phyloP scores from a whole-genome alignment of 2,113 vertebrate genomes.

The Cyanoderma ruficeps region DNA sequence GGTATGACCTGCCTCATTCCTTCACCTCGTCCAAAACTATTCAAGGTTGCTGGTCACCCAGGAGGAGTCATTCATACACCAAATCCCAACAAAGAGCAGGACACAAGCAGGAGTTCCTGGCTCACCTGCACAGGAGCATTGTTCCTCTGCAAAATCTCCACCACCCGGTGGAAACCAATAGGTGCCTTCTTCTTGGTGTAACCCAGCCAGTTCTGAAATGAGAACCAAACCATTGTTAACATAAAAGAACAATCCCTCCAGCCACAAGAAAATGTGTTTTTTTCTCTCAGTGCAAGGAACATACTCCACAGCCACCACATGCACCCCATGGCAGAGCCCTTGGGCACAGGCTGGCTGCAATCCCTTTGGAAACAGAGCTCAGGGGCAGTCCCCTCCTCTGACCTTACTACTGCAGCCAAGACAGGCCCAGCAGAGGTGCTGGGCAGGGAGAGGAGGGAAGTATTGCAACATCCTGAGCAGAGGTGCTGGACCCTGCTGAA shows the following conservation, averaged over 20 bases:
- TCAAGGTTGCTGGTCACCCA: not conserved
- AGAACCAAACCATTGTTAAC: not conserved
- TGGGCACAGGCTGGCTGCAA: not conserved
- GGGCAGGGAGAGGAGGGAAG: not conserved
- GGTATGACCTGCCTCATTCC: not conserved
- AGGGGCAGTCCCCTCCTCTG: not conserved
- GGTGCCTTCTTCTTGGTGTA: constrained; percentile 91
- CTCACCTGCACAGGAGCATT: constrained; percentile 87
- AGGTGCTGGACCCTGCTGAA: not conserved
- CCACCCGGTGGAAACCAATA: constrained; percentile 89
- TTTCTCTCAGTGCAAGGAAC: not conserved
- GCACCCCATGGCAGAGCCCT: not conserved
- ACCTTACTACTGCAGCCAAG: not conserved
- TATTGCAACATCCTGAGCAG: not conserved
- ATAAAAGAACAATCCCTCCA: not conserved
- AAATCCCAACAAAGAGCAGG: not conserved
- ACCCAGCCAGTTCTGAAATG: constrained; percentile 90
- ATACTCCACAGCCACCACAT: fast-evolving
- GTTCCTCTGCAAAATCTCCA: constrained; percentile 93
- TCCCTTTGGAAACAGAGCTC: not conserved
- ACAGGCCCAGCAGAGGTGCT: not conserved
- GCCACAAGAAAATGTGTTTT: not conserved
- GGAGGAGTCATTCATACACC: not conserved
- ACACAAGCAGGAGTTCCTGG: not conserved
- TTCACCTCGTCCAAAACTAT: not conserved